Evolutionary conservation across 2,113 vertebrate species (phyloP).

Genomic region (Nothoprocta perdicaria): DNA sequence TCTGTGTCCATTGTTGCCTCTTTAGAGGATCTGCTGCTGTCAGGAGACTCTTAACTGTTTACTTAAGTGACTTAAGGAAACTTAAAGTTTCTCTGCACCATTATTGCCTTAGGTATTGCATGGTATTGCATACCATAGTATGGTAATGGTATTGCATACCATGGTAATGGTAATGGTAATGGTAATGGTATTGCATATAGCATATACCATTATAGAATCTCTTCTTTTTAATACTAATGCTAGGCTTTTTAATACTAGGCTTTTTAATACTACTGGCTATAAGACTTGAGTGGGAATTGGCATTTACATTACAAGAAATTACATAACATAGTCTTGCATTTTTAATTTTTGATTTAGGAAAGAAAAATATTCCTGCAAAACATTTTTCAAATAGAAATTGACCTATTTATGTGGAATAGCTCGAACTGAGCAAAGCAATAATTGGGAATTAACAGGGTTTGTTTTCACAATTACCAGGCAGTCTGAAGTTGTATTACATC

Average conservation of each 20-base stretch:
- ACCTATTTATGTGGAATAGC: not conserved
- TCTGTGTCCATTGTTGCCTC: not conserved
- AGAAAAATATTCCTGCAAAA: not conserved
- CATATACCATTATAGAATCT: not conserved
- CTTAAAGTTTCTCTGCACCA: not conserved
- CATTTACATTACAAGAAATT: not conserved
- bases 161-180: too few relatives aligned
- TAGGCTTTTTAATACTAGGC: not conserved
- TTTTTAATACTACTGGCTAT: not conserved
- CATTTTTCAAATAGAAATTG: not conserved
- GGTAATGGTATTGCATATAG: not conserved
- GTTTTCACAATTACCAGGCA: not conserved
- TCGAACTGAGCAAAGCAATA: not conserved
- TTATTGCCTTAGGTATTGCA: not conserved
- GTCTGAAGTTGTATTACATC: not conserved
- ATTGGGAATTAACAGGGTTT: not conserved
- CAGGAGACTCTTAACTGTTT: not conserved
- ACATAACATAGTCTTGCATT: not conserved
- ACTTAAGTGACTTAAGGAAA: not conserved
- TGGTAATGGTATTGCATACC: not conserved
- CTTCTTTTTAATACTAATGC: too few relatives aligned
- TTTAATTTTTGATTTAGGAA: constrained; percentile 30
- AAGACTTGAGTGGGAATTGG: not conserved
- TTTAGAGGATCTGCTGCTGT: not conserved
- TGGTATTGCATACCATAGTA: too few relatives aligned